phyloP scores from a whole-genome alignment of 2,797 vertebrate species.

The Lagodon rhomboides region DNA sequence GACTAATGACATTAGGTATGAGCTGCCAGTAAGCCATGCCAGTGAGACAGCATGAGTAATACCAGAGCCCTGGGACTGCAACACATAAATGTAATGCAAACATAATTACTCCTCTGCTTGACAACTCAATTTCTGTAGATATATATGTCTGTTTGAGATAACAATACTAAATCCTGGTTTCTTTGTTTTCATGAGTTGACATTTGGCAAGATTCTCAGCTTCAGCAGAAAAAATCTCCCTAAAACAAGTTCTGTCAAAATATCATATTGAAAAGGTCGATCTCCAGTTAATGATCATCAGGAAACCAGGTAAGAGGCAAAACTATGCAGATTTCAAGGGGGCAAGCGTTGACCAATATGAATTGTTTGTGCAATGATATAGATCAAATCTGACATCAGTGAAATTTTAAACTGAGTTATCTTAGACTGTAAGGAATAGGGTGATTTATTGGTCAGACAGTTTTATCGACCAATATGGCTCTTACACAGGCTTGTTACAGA shows the following conservation, averaged over 20 bases:
- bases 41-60: constrained; percentile 2
- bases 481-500: too few relatives aligned
- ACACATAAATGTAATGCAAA: constrained; percentile 7
- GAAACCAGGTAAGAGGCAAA: not conserved
- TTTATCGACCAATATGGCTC: too few relatives aligned
- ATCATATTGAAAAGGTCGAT: not conserved
- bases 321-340: not conserved
- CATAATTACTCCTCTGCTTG: not conserved
- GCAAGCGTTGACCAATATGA: not conserved
- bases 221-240: not conserved
- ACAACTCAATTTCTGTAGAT: not conserved
- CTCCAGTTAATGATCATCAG: not conserved
- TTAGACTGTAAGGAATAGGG: not conserved
- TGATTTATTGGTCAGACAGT: too few relatives aligned
- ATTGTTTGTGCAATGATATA: not conserved
- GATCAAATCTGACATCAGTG: not conserved
- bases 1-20: not conserved
- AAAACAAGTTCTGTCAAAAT: not conserved
- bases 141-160: not conserved
- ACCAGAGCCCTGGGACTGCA: constrained; percentile 5
- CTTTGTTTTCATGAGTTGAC: not conserved
- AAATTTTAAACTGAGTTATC: not conserved
- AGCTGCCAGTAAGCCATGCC: not conserved
- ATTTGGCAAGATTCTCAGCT: not conserved
- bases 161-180: not conserved